Evolutionary conservation across 2,888 invertebrate genomes (phyloP), one percentile per base, ranked within the genome.

Genomic region (Yponomeuta plumbellus): DNA sequence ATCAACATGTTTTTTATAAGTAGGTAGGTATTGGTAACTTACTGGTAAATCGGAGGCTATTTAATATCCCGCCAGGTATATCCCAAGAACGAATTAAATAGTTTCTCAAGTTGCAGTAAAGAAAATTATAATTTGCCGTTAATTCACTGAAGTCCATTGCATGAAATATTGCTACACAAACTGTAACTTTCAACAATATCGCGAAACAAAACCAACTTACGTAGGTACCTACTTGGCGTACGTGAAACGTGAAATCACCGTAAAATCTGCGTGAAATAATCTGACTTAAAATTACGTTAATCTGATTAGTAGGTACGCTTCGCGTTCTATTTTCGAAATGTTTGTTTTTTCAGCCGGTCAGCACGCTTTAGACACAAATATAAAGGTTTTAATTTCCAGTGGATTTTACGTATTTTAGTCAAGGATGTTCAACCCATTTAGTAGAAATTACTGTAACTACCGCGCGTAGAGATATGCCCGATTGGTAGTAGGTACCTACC

Each of bases 71-170:
- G 67, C 77, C 78, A 2, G 85, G 79, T 22, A 72, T 72, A 70
- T 90, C 88, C 73, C 81, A 79, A 62, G 87, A 85, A 6, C 88
- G 82, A 64, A 90, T 80, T 1, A 87, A 1, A 56, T 72, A 70
- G 77, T 90, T 90, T 68, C 88, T 82, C 40, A 77, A 71, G 44
- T 76, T 74, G 39, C 77, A 69, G 66, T 85, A 88, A 17, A 83
- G 56, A 70, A 70, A 81, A 75, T 85, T 78, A 68, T 73, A 80
- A 61, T 72, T 68, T 11, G 70, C 26, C 23, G 76, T 39, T 5
- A 77, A 34, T 57, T 78, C 77, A 70, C 65, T 70, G 58, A 67
- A 67, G 69, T 75, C 73, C 78, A 79, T 79, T 68, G 21, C 22
- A 23, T n/a, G 21, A 58, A 21, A 13, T 52, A 17, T 5, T 52